Evolutionary conservation across 2,888 invertebrate species (phyloP), one percentile per base, ranked within the genome.

Genomic region (Lasioglossum lativentre): DNA sequence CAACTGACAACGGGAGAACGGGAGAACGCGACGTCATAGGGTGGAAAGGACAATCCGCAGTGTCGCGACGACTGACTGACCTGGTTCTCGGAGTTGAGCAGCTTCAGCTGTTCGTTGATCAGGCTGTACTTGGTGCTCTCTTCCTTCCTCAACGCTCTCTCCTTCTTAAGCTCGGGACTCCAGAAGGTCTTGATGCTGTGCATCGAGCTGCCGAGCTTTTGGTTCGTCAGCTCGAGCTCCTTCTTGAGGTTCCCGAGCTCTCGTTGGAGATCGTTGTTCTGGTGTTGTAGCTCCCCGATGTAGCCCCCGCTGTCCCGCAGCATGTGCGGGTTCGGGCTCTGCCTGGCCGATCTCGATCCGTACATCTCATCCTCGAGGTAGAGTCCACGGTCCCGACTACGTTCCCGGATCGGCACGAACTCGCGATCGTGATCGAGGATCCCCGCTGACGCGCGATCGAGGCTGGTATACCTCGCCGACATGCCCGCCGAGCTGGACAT

Each of bases 181-280:
- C 99, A 99, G 96, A 99, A 99, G 80, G 99, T 99, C 96, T 99
- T 99, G 95, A 99, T 99, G 96, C 99, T 99, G 96, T 99, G 99
- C 99, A 99, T 99, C 94, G 98, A 98, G 95, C 99, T 99, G 95
- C 99, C 98, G 93, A 99, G 96, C 96, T 99, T 99, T 96, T 99
- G 99, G 95, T 99, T 99, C 90, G 99, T 99, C 94, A 99, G 96
- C 96, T 99, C 99, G 94, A 99, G 96, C 95, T 99, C 99, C 95
- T 98, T 98, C 96, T 98, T 98, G 91, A 99, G 96, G 95, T 98
- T 98, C 78, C 97, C 97, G 95, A 99, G 97, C 95, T 99, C 99
- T 89, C 98, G 97, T 94, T 99, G 99, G 91, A 99, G 96, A 95
- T 99, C 99, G 93, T 98, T 97, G 95, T 99, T 98, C 96, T 99